phyloP scores from a whole-genome alignment of 1,140 invertebrate genomes.

The Zeugodacus cucurbitae region DNA sequence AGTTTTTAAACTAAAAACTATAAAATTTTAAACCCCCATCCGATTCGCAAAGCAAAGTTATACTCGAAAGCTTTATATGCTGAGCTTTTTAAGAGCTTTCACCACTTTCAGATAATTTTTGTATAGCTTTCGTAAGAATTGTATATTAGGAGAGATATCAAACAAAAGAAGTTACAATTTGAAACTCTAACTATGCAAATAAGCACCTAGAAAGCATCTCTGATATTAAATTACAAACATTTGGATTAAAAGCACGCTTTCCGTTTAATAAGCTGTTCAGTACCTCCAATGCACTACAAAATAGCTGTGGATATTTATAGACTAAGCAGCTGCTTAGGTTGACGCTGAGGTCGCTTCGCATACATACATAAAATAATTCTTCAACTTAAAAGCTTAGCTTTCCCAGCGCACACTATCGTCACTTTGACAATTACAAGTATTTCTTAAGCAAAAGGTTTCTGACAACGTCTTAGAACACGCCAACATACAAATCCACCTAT shows the following conservation, averaged over 20 bases:
- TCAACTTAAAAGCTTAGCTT: conserved; percentile 14
- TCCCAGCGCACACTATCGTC: background rate
- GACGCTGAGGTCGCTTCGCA: background rate
- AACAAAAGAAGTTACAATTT: background rate
- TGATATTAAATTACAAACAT: background rate
- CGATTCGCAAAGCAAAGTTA: too few species aligned
- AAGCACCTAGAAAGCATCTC: background rate
- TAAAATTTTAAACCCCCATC: too few species aligned
- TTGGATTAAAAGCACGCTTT: background rate
- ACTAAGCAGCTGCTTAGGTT: background rate
- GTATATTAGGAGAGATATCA: too few species aligned
- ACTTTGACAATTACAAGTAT: background rate
- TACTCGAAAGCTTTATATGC: too few species aligned
- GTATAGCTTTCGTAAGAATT: too few species aligned
- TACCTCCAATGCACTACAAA: background rate
- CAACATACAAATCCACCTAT: too few species aligned
- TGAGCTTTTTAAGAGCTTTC: too few species aligned
- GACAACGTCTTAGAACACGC: background rate
- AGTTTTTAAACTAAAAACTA: too few species aligned
- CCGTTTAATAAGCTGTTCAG: background rate
- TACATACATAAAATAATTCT: background rate
- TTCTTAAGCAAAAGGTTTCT: background rate
- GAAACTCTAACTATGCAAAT: background rate
- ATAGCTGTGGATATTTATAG: background rate
- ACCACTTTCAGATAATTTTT: too few species aligned